phyloP scores from a whole-genome alignment of 2,113 vertebrate genomes.

The Pituophis catenifer region DNA sequence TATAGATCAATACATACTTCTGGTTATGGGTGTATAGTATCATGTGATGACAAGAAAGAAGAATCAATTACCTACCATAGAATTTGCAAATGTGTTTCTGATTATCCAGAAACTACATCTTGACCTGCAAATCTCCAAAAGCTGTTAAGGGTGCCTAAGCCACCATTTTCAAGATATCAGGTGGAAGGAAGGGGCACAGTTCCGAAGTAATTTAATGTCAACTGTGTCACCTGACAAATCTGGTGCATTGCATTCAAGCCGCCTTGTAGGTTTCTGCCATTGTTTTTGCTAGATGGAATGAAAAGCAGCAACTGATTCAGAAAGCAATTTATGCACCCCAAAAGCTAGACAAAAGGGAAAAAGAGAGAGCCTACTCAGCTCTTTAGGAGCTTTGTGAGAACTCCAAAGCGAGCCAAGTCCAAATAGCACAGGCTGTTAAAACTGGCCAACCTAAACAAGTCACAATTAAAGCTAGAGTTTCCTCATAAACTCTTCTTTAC shows the following conservation, averaged over 20 bases:
- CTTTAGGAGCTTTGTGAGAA: constrained; percentile 59
- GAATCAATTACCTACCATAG: not conserved
- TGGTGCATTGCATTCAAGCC: not conserved
- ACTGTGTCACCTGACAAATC: constrained; percentile 4
- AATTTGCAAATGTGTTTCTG: not conserved
- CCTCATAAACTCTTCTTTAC: constrained; percentile 45
- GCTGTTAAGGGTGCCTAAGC: too few species aligned
- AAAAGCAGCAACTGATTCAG: constrained; percentile 30
- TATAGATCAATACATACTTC: not conserved
- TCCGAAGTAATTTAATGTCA: not conserved
- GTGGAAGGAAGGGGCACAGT: not conserved
- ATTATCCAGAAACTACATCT: not conserved
- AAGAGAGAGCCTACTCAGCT: constrained; percentile 52
- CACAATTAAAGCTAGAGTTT: constrained; percentile 61
- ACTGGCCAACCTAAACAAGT: constrained; percentile 69
- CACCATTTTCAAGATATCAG: rapidly evolving
- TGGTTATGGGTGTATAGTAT: not conserved
- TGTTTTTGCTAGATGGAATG: constrained; percentile 10
- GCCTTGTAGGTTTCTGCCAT: constrained; percentile 4
- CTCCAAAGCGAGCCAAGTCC: constrained; percentile 64
- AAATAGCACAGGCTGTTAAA: constrained; percentile 55
- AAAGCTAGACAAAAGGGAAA: constrained; percentile 35
- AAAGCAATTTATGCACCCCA: constrained; percentile 39
- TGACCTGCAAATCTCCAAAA: not conserved
- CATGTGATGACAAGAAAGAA: not conserved